phyloP scores from a whole-genome alignment of 1,140 invertebrate genomes.

The Daktulosphaira vitifoliae region DNA sequence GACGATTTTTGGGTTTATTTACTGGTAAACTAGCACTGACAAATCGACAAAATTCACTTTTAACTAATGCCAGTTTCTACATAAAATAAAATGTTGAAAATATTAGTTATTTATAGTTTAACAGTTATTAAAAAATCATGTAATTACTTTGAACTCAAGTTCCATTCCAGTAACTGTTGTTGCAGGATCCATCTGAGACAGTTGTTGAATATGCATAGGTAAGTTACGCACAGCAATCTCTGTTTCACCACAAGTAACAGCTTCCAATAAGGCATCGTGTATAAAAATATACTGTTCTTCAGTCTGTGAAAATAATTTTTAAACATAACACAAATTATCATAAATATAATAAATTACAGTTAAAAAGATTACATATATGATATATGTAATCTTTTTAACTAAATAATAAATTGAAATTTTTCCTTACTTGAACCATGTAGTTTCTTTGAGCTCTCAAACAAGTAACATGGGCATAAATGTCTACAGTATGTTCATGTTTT shows the following conservation, averaged over 20 bases:
- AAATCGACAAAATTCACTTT: conserved; percentile 87
- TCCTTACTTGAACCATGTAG: conserved; percentile 70
- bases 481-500: conserved; percentile 91
- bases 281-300: conserved; percentile 99
- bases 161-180: conserved; percentile 95
- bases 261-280: conserved; percentile 92
- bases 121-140: not conserved
- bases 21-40: conserved; percentile 90
- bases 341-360: not conserved
- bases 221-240: conserved; percentile 71
- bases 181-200: conserved; percentile 69
- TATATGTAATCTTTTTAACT: not conserved
- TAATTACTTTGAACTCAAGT: conserved; percentile 81
- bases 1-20: conserved; percentile 93
- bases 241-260: conserved; percentile 88
- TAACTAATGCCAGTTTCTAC: conserved; percentile 85
- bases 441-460: conserved; percentile 92
- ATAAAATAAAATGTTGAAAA: conserved; percentile 39
- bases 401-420: too few species aligned
- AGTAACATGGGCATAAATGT: conserved; percentile 98
- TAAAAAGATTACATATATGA: not conserved
- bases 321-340: not conserved
- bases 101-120: too few species aligned
- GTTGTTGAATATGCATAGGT: conserved; percentile 86
- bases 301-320: conserved; percentile 55